Evolutionary conservation across 2,888 invertebrate genomes (phyloP).

Genomic region (Morpho helenor): DNA sequence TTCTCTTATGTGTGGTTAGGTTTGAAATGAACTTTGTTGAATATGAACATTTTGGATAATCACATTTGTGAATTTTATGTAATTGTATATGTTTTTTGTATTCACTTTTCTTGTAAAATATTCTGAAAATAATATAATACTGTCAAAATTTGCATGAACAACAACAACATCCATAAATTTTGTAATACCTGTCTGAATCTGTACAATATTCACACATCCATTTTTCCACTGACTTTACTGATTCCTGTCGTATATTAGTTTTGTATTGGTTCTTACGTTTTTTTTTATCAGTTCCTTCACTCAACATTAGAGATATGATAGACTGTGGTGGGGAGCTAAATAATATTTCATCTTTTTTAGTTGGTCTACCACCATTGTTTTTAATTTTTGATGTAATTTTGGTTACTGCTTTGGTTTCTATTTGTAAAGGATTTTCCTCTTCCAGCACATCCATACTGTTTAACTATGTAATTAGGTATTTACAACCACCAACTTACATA

Average conservation of each 20-base stretch:
- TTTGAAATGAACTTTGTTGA: slow-evolving; percentile 70
- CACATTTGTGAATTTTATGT: slow-evolving; percentile 59
- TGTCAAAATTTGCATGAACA: background rate
- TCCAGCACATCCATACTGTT: slow-evolving; percentile 26
- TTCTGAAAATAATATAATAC: slow-evolving; percentile 38
- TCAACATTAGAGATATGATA: slow-evolving; percentile 51
- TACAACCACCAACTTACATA: too few relatives aligned
- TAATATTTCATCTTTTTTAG: slow-evolving; percentile 36
- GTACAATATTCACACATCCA: slow-evolving; percentile 9
- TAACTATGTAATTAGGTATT: too few relatives aligned
- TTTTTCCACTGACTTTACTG: slow-evolving; percentile 5
- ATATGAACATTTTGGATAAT: slow-evolving; percentile 74
- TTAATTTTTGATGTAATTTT: slow-evolving; percentile 8
- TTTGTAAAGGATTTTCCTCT: slow-evolving; percentile 44
- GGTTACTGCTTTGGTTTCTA: slow-evolving; percentile 12
- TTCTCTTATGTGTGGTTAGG: slow-evolving; percentile 65
- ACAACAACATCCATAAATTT: background rate
- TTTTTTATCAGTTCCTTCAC: slow-evolving; percentile 27
- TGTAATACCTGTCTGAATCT: slow-evolving; percentile 16
- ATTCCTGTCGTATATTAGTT: slow-evolving; percentile 10
- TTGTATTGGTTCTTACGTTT: slow-evolving; percentile 27
- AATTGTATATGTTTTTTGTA: slow-evolving; percentile 58
- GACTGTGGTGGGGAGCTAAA: slow-evolving; percentile 59
- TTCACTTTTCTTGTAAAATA: slow-evolving; percentile 53
- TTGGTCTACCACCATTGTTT: slow-evolving; percentile 48